Conservation (phyloP, 2,888 invertebrate species). For the Poecilus cupreus region DNA sequence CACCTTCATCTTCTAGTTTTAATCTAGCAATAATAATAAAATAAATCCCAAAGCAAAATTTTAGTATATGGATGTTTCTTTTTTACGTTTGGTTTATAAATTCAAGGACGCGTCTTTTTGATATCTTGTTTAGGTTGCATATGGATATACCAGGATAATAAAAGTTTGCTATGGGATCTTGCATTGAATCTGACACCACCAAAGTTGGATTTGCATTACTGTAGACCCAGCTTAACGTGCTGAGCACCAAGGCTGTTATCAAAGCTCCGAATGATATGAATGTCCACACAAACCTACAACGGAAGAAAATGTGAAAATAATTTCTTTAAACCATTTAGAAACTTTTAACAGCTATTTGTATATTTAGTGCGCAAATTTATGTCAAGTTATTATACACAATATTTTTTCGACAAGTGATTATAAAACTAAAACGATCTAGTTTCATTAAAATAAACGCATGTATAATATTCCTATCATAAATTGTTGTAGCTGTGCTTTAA, state of each 20-base stretch:
- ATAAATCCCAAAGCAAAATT: background rate
- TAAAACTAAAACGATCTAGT: no score
- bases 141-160: slow-evolving; percentile 80
- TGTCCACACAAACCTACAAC: slow-evolving; percentile 76
- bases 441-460: no score
- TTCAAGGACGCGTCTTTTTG: slow-evolving; percentile 72
- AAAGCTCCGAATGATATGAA: slow-evolving; percentile 75
- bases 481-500: no score
- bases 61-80: no score
- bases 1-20: background rate
- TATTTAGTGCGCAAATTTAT: no score
- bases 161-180: slow-evolving; percentile 80
- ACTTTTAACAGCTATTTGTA: no score
- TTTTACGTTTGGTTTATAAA: slow-evolving; percentile 76
- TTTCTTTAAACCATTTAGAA: no score
- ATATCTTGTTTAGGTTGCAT: slow-evolving; percentile 78
- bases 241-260: slow-evolving; percentile 74
- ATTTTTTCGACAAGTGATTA: no score
- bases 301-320: slow-evolving; percentile 58
- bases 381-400: no score
- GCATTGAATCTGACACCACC: slow-evolving; percentile 71
- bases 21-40: slow-evolving; percentile 1
- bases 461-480: no score
- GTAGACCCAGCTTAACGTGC: slow-evolving; percentile 75
- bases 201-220: slow-evolving; percentile 64